Evolutionary conservation across 92 coral and sea anemone genomes (phyloP).

Genomic region (Plumapathes pennacea): DNA sequence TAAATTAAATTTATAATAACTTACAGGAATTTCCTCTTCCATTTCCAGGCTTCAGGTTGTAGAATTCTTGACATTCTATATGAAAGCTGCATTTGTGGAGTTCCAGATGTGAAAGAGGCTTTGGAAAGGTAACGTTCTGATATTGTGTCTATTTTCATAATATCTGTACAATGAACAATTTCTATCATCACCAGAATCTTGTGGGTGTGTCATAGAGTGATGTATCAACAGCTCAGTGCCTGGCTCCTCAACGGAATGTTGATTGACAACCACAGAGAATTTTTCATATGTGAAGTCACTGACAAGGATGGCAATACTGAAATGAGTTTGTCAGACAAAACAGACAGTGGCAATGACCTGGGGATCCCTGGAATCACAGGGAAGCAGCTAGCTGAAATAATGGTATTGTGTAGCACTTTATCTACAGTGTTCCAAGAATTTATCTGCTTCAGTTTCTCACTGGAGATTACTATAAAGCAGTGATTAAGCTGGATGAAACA

Average conservation of each 20-base stretch:
- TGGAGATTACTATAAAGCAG: too few relatives aligned
- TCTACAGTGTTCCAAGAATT: background rate
- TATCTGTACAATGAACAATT: background rate
- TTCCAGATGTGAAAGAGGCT: constrained; percentile 82
- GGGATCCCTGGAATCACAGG: constrained; percentile 86
- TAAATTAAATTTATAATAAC: too few relatives aligned
- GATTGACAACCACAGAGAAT: constrained; percentile 74
- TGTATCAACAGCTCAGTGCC: constrained; percentile 97
- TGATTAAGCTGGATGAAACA: too few relatives aligned
- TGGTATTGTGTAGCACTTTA: constrained; percentile 31
- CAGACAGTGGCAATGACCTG: constrained; percentile 50
- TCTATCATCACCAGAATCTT: constrained; percentile 56
- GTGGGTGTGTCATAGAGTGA: constrained; percentile 93
- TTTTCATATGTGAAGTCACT: constrained; percentile 66
- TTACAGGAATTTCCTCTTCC: background rate
- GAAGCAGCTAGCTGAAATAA: constrained; percentile 74
- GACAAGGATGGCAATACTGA: constrained; percentile 30
- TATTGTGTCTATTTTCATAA: background rate
- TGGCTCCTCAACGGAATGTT: constrained; percentile 87
- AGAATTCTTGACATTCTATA: constrained; percentile 77
- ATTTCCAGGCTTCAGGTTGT: constrained; percentile 80
- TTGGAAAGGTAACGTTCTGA: constrained; percentile 67
- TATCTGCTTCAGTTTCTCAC: too few relatives aligned
- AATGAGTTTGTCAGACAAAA: constrained; percentile 9
- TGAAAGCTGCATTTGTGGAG: constrained; percentile 85